phyloP scores from a whole-genome alignment of 2,113 vertebrate species.

The Tympanuchus pallidicinctus region DNA sequence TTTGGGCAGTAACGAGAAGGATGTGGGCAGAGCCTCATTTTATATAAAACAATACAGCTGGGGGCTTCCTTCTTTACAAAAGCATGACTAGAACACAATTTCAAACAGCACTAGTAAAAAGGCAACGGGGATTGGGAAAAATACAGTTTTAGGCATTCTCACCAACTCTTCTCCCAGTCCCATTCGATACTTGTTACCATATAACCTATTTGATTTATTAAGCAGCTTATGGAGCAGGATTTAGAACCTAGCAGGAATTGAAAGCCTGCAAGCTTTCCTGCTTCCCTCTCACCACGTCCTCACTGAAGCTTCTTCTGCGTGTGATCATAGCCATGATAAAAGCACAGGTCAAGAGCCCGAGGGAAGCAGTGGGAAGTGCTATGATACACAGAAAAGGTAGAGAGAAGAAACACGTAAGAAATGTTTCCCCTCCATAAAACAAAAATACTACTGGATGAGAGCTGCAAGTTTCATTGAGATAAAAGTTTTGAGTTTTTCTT shows the following conservation, averaged over 20 bases:
- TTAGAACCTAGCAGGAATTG: constrained; percentile 3
- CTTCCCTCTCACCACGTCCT: constrained; percentile 48
- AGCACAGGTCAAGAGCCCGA: neutral
- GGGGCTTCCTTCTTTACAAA: neutral
- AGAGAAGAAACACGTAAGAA: neutral
- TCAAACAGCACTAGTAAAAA: neutral
- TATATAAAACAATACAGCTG: neutral
- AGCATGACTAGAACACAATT: neutral
- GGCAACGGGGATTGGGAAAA: neutral
- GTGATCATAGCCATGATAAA: constrained; percentile 16
- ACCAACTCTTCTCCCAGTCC: neutral
- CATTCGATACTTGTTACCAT: neutral
- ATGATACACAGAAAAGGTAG: constrained; percentile 17
- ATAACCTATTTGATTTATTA: constrained; percentile 25
- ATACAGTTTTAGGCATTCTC: neutral
- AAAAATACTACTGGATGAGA: constrained; percentile 34
- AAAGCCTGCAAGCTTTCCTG: constrained; percentile 31
- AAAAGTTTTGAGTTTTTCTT: neutral
- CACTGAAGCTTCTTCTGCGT: constrained; percentile 44
- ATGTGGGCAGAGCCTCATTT: neutral
- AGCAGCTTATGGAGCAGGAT: constrained; percentile 29
- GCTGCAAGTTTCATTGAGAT: neutral
- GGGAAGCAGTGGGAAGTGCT: neutral
- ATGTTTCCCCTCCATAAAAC: neutral
- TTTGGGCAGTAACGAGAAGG: neutral